Percentiles rank a stretch among this genome's conserved stretches.
Conservation (phyloP, 2,113 vertebrate species). For the Osmerus eperlanus region DNA sequence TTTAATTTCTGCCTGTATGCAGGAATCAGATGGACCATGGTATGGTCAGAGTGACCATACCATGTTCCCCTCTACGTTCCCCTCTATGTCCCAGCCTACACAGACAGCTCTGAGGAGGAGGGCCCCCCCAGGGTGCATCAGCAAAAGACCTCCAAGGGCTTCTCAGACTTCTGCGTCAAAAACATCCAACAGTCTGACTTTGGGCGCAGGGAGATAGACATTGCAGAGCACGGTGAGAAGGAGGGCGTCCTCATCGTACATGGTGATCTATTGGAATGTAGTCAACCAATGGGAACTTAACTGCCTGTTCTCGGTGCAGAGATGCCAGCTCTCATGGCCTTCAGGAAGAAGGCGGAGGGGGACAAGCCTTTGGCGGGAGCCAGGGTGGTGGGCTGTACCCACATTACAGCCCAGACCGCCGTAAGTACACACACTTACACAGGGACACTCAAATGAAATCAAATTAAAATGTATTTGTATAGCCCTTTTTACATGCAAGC, state of each 20-base stretch:
- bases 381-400: conserved; percentile 92
- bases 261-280: too few relatives aligned
- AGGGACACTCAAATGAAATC: not conserved
- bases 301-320: conserved; percentile 64
- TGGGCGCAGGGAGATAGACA: conserved; percentile 87
- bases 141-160: conserved; percentile 83
- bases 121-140: conserved; percentile 79
- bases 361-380: conserved; percentile 90
- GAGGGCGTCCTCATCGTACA: not conserved
- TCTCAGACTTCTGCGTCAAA: conserved; percentile 88
- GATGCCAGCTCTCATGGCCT: conserved; percentile 90
- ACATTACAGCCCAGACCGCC: conserved; percentile 93
- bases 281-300: too few relatives aligned
- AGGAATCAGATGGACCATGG: too few relatives aligned
- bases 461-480: too few relatives aligned
- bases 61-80: not conserved
- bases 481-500: too few relatives aligned
- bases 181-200: conserved; percentile 87
- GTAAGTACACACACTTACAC: conserved; percentile 68
- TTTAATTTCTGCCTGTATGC: too few relatives aligned
- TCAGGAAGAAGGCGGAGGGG: conserved; percentile 87
- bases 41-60: too few relatives aligned
- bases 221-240: conserved; percentile 82
- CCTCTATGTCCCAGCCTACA: conserved; percentile 75
- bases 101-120: conserved; percentile 84